Base-by-base conservation (phyloP, 2,888 invertebrate genomes). In the Thysanoteuthis rhombus region DNA sequence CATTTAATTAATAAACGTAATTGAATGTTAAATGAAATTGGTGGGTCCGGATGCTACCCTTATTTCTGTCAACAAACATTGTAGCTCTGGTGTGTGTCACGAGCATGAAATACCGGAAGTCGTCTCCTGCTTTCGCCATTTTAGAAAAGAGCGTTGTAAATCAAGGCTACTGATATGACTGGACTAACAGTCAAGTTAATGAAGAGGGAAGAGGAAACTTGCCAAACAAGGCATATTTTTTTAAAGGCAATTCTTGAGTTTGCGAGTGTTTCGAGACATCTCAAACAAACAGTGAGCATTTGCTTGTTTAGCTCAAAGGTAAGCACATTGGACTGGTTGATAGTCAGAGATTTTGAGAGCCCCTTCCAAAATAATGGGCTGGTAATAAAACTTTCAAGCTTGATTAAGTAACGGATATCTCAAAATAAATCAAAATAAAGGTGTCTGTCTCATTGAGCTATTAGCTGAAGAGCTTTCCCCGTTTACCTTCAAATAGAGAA, bases 1-100 rank as follows among this genome's bases (percentile, higher is more conserved):
- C 47, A 52, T 45, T 52, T 93, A 93, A 93, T 93, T 93, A 93
- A 93, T 93, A 45, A 93, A 47, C 52, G 52, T 93, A 19, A 58
- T 93, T 93, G 58, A 58, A 93, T 93, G 36, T 93, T 93, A 36
- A 42, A 28, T 40, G 42, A 42, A 40, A 91, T 32, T 19, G 39
- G 28, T 42, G 39, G 32, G 28, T 3, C 40, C 5, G 91, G 40
- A 42, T 91, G 91, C 28, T 32, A 32, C 4, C 75, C 75, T 75
- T 75, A 75, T 75, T 75, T 75, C 75, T 75, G n/a, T 75, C 75
- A n/a, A n/a, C 75, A 75, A 75, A 75, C 75, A 75, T 75, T 16
- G 25, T 75, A n/a, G 2, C 12, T 16, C 75, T 19, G 75, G n/a
- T 75, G n/a, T 75, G n/a, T 16, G 75, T 75, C 75, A n/a, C 75